Evolutionary conservation across 92 coral and sea anemone genomes (phyloP), one percentile per base, ranked within the genome.

Genomic region (Phenganax stokvisi): DNA sequence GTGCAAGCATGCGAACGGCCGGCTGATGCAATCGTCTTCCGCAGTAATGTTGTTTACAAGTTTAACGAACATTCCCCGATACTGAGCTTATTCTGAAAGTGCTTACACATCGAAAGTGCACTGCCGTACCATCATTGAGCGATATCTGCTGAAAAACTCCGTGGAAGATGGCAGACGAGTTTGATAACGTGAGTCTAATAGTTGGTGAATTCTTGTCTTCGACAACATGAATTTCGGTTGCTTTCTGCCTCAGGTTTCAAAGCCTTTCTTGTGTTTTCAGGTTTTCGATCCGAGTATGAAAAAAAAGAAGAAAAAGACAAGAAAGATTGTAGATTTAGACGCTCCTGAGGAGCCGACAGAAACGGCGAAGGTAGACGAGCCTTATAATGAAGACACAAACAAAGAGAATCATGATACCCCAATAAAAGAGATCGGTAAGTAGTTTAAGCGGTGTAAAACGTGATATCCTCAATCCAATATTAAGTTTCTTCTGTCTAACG

Each of bases 271-370:
- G 71, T 10, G 74, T n/a, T 17, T 72, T 73, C 69, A 93, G 96
- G 85, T 81, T 85, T 91, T 93, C 73, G 97, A 96, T 83, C 88
- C 92, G 0, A 96, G 97, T 8, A 83, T 91, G 92, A 96, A 96
- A 71, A 96, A 96, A 89, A 96, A 96, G 81, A 96, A 92, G 94
- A 96, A 96, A 79, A 96, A 94, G 86, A 86, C 87, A 90, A 92
- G 84, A 89, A 64, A 85, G 31, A 89, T 88, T 9, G 77, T 96
- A 44, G 99, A 92, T 86, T 87, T 87, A 55, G 97, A 90, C 70
- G 97, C 87, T 51, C 57, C 88, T 3, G 98, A 91, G 25, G 91
- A 91, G 29, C 37, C 92, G 15, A 68, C 10, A 7, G 54, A 77
- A 54, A 83, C 86, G 29, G 87, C 89, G 12, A 87, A 82, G 37